phyloP scores from a whole-genome alignment of 2,797 vertebrate species.

The Clarias laeviceps region DNA sequence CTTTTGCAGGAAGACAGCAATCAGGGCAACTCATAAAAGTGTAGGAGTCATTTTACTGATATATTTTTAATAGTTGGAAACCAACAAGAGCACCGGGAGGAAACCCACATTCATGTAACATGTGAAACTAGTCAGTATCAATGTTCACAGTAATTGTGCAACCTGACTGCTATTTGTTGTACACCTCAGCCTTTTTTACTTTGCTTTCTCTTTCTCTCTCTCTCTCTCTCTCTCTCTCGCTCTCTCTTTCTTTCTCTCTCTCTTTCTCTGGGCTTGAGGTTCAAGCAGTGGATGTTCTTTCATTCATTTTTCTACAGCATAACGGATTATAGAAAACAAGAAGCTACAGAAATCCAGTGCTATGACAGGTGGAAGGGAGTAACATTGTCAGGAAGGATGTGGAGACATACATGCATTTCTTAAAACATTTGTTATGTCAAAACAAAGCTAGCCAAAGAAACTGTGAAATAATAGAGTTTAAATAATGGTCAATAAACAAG shows the following conservation, averaged over 20 bases:
- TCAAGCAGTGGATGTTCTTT: not conserved
- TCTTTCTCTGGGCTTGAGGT: not conserved
- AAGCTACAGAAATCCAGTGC: not conserved
- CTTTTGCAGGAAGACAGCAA: not conserved
- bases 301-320: not conserved
- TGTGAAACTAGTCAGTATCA: not conserved
- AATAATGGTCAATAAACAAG: too few species aligned
- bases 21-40: not conserved
- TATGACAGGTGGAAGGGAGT: not conserved
- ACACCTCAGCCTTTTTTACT: too few species aligned
- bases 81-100: not conserved
- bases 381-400: not conserved
- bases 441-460: too few species aligned
- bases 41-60: too few species aligned
- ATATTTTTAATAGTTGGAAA: not conserved
- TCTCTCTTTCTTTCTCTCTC: not conserved
- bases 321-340: not conserved
- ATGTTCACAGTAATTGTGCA: not conserved
- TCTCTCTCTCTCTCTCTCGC: not conserved
- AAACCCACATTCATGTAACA: not conserved
- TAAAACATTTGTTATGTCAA: too few species aligned
- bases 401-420: too few species aligned
- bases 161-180: not conserved
- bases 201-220: not conserved
- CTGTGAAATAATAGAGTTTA: too few species aligned